Evolutionary conservation across 1,140 invertebrate genomes (phyloP).

Genomic region (Mercenaria mercenaria): DNA sequence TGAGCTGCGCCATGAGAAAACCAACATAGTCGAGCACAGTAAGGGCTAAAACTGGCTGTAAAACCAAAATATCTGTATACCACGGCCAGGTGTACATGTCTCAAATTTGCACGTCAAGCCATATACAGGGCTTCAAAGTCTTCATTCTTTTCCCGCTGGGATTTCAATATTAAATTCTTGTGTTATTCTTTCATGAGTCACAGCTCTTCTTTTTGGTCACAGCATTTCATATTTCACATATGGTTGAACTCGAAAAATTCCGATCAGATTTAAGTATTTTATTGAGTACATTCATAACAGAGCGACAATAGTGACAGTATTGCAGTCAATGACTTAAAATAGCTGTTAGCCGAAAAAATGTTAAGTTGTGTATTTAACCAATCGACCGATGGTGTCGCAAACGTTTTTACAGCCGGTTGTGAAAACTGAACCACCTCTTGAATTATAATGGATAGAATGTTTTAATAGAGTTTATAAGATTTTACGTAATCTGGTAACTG

Average conservation of each 20-base stretch:
- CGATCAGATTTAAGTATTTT: neutral
- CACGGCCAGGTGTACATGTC: too few species aligned
- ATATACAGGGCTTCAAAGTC: too few species aligned
- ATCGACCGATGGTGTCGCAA: neutral
- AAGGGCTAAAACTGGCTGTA: too few species aligned
- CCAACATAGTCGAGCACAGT: too few species aligned
- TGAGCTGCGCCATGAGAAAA: too few species aligned
- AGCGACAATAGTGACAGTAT: neutral
- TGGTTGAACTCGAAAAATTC: neutral
- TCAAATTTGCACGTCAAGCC: too few species aligned
- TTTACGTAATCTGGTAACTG: too few species aligned
- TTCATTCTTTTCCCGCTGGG: neutral
- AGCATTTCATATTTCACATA: slow-evolving; percentile 4
- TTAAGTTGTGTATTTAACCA: slow-evolving; percentile 12
- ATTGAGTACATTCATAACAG: neutral
- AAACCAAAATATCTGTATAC: too few species aligned
- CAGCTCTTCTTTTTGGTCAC: neutral
- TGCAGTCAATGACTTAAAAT: neutral
- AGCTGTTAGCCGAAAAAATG: slow-evolving; percentile 11
- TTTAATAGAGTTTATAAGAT: too few species aligned
- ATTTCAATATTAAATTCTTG: slow-evolving; percentile 8
- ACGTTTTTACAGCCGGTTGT: neutral
- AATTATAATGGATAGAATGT: neutral
- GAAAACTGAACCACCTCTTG: neutral
- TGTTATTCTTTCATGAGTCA: slow-evolving; percentile 5